Evolutionary conservation across 1,140 invertebrate species (phyloP).

Genomic region (Monomorium pharaonis): DNA sequence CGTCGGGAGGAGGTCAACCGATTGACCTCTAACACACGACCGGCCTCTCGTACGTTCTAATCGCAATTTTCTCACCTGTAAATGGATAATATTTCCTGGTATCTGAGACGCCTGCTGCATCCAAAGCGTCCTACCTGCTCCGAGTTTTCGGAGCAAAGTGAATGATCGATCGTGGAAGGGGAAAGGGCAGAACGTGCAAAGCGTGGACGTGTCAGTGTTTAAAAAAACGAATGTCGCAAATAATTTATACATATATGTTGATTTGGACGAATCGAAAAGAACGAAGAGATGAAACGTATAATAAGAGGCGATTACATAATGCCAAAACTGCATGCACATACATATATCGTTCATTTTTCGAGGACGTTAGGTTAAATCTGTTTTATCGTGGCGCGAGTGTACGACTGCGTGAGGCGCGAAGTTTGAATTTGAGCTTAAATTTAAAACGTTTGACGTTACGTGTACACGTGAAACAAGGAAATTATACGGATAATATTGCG

Average conservation of each 20-base stretch:
- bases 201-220: background rate
- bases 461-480: background rate
- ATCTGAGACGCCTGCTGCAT: background rate
- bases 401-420: background rate
- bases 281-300: background rate
- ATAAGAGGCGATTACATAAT: conserved; percentile 61
- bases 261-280: background rate
- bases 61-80: background rate
- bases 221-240: background rate
- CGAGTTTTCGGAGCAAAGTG: background rate
- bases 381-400: background rate
- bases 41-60: background rate
- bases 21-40: background rate
- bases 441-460: too few species aligned
- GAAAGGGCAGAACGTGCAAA: background rate
- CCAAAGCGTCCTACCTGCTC: background rate
- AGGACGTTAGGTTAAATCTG: conserved; percentile 47
- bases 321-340: background rate
- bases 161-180: background rate
- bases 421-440: background rate
- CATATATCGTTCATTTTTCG: conserved; percentile 24
- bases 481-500: background rate
- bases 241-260: background rate
- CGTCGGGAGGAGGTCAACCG: background rate
- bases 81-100: background rate